A percentile compares a stretch with the other conserved stretches of the same genome.
Conservation (phyloP, 2,888 invertebrate genomes). For the Julus scandinavius region DNA sequence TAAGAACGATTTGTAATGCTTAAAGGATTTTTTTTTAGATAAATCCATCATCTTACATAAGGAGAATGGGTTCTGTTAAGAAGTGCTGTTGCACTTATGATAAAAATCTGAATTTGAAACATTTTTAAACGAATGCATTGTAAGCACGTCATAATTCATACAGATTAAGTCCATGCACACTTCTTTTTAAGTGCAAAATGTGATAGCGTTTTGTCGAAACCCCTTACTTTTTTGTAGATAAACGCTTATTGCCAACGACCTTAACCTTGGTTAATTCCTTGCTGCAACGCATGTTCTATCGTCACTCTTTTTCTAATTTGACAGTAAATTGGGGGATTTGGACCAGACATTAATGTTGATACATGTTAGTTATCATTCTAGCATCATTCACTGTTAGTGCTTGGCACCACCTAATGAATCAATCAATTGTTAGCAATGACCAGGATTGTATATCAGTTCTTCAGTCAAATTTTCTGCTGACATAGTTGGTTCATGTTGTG, state of each 20-base stretch:
- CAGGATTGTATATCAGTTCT: too few relatives aligned
- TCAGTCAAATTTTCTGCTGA: too few relatives aligned
- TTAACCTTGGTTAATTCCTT: conserved; percentile 1
- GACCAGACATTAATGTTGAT: neutral
- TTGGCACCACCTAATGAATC: neutral
- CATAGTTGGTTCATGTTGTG: too few relatives aligned
- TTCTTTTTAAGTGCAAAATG: neutral
- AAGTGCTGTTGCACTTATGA: too few relatives aligned
- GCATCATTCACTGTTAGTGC: neutral
- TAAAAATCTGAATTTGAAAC: neutral
- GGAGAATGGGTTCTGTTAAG: too few relatives aligned
- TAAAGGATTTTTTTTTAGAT: too few relatives aligned
- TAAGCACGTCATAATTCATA: neutral
- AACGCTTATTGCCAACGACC: neutral
- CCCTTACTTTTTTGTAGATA: neutral
- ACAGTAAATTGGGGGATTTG: neutral
- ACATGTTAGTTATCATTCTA: neutral
- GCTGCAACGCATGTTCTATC: neutral
- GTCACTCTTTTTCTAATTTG: neutral
- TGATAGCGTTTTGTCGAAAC: conserved; percentile 11
- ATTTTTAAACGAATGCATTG: neutral
- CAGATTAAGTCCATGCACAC: neutral
- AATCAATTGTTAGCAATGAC: neutral
- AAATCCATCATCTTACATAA: too few relatives aligned
- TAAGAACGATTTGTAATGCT: too few relatives aligned